These are phyloP conservation scores for Lycaon pictus DNA, from an alignment of 2,113 vertebrate genomes.

Conservation along the genomic window DNA sequence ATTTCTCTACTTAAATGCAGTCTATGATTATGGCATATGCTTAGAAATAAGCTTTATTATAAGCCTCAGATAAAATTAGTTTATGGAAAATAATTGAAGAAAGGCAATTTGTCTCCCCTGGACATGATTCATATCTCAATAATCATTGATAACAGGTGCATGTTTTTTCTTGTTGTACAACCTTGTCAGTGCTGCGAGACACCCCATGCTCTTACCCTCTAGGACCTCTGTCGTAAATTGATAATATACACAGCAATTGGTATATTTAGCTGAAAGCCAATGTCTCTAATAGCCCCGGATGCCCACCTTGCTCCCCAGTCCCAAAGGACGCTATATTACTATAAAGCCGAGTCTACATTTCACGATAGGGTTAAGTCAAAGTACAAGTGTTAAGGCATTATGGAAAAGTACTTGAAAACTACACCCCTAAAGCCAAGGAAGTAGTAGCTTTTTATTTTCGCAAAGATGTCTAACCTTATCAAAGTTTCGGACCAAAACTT, in stretches of 20 bases:
- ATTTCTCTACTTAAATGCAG: conserved; percentile 2
- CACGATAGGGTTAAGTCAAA: not conserved
- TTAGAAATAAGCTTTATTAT: conserved; percentile 35
- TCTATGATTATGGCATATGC: not conserved
- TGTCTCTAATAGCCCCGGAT: not conserved
- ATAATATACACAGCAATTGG: not conserved
- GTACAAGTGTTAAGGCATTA: not conserved
- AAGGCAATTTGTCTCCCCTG: not conserved
- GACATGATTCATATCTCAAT: not conserved
- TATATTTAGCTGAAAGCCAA: not conserved
- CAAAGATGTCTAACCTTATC: conserved; percentile 10
- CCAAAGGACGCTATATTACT: not conserved
- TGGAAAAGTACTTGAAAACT: not conserved
- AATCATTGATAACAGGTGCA: not conserved
- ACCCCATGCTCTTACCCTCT: not conserved
- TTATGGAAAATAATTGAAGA: not conserved
- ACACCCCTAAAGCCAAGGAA: not conserved
- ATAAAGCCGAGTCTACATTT: not conserved
- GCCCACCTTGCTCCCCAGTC: not conserved
- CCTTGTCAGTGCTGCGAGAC: not conserved
- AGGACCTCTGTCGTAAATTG: not conserved
- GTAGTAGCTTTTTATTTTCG: not conserved
- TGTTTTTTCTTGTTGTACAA: not conserved
- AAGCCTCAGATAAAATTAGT: not conserved
- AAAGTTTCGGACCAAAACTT: not conserved